Percentiles rank a stretch among this genome's conserved stretches.
Conservation (phyloP, 1,140 invertebrate genomes). For the Telenomus remus region DNA sequence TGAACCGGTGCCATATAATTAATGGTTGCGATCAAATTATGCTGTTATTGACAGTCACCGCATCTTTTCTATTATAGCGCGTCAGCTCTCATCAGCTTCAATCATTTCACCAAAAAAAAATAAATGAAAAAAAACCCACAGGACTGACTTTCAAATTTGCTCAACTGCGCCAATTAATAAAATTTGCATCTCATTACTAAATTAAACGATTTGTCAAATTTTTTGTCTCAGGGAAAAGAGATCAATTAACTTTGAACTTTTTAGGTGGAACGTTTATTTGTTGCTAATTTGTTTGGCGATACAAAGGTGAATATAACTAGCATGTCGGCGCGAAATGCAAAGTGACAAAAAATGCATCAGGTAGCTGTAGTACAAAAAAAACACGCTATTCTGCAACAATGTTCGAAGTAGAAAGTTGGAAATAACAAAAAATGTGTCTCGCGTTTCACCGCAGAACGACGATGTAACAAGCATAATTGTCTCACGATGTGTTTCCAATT, state of each 20-base stretch:
- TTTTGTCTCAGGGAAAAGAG: too few relatives aligned
- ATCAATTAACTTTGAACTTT: too few relatives aligned
- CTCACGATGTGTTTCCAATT: constrained; percentile 16
- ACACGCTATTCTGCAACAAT: constrained; percentile 50
- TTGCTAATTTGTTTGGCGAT: too few relatives aligned
- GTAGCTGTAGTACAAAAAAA: constrained; percentile 38
- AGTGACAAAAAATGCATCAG: constrained; percentile 28
- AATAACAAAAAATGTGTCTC: constrained; percentile 41
- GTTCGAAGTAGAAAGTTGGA: constrained; percentile 53
- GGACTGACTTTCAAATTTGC: too few relatives aligned
- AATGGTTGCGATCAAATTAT: constrained; percentile 37
- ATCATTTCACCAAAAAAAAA: neutral
- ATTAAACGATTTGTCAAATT: too few relatives aligned
- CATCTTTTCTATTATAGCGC: constrained; percentile 3
- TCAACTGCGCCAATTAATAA: too few relatives aligned
- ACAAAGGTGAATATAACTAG: constrained; percentile 24
- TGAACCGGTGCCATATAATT: constrained; percentile 33
- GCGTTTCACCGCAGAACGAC: constrained; percentile 46
- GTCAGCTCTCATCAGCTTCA: neutral
- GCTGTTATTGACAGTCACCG: constrained; percentile 28
- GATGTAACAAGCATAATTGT: constrained; percentile 48
- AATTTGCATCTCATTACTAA: too few relatives aligned
- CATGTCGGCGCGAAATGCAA: constrained; percentile 52
- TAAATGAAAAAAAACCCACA: too few relatives aligned
- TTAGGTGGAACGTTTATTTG: too few relatives aligned